A percentile compares a stretch with the other conserved stretches of the same genome.
phyloP scores from a whole-genome alignment of 1,140 invertebrate genomes.

The Elysia chlorotica region DNA sequence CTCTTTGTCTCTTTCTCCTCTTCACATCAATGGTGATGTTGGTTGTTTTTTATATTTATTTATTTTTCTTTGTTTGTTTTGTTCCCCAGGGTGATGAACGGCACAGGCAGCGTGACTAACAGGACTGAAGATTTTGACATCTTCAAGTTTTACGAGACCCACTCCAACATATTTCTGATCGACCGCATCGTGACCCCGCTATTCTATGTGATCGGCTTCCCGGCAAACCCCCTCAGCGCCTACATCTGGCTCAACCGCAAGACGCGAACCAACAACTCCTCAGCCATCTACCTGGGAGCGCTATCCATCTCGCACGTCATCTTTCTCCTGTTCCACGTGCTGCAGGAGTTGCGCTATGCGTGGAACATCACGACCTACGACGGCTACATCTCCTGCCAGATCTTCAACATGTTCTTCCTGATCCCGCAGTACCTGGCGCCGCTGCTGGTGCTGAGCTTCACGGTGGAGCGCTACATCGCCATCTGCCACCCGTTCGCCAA shows the following conservation, averaged over 20 bases:
- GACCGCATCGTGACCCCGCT: constrained; percentile 43
- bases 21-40: neutral
- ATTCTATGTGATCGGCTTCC: constrained; percentile 53
- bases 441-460: constrained; percentile 73
- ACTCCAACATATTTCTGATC: constrained; percentile 31
- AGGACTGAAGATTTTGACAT: neutral
- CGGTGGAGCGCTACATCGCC: constrained; percentile 92
- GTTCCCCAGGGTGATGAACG: neutral
- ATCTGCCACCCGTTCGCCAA: constrained; percentile 90
- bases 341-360: constrained; percentile 51
- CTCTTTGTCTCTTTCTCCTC: neutral
- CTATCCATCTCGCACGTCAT: constrained; percentile 50
- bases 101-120: neutral
- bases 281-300: constrained; percentile 55
- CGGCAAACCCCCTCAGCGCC: constrained; percentile 48
- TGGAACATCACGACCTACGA: constrained; percentile 47
- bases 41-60: neutral
- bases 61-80: neutral
- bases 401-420: constrained; percentile 48
- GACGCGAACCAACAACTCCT: constrained; percentile 49
- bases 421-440: constrained; percentile 58
- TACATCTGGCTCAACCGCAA: constrained; percentile 50
- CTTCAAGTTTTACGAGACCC: constrained; percentile 16
- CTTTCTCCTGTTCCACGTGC: constrained; percentile 47
- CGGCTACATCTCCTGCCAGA: constrained; percentile 49